These are phyloP conservation scores for Acanthisitta chloris DNA, from an alignment of 2,113 vertebrate species.

Conservation along the genomic window DNA sequence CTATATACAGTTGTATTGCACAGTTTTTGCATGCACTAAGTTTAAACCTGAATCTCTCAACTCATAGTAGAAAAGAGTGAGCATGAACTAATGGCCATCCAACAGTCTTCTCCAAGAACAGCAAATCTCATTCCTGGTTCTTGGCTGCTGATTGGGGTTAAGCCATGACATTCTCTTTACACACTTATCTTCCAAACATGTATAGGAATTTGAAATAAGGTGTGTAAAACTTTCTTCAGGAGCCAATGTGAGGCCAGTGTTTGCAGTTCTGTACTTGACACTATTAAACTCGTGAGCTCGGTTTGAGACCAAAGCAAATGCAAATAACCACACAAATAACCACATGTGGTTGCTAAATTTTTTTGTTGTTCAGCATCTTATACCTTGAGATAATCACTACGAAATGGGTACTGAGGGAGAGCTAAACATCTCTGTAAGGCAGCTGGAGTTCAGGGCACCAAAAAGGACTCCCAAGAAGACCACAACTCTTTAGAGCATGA, in stretches of 20 bases:
- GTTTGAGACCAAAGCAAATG: neutral
- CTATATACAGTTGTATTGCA: neutral
- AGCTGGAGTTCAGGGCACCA: neutral
- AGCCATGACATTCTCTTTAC: neutral
- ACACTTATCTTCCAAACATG: fast-evolving
- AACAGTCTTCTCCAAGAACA: neutral
- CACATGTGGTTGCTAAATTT: neutral
- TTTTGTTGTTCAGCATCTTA: neutral
- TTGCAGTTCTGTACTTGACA: neutral
- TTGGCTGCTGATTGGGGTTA: too few relatives aligned
- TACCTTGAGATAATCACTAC: neutral
- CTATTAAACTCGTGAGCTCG: fast-evolving
- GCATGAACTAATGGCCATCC: neutral
- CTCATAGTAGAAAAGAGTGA: neutral
- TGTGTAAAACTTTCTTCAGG: neutral
- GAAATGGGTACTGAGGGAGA: neutral
- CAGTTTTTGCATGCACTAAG: neutral
- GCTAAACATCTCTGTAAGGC: neutral
- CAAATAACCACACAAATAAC: neutral
- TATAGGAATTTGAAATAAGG: neutral
- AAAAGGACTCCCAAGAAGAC: neutral
- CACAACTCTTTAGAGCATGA: neutral
- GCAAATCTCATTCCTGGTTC: neutral
- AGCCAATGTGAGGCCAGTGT: neutral
- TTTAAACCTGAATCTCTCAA: neutral